These are phyloP conservation scores for Catostomus latipinnis DNA, from an alignment of 2,797 vertebrate genomes.

Conservation along the genomic window DNA sequence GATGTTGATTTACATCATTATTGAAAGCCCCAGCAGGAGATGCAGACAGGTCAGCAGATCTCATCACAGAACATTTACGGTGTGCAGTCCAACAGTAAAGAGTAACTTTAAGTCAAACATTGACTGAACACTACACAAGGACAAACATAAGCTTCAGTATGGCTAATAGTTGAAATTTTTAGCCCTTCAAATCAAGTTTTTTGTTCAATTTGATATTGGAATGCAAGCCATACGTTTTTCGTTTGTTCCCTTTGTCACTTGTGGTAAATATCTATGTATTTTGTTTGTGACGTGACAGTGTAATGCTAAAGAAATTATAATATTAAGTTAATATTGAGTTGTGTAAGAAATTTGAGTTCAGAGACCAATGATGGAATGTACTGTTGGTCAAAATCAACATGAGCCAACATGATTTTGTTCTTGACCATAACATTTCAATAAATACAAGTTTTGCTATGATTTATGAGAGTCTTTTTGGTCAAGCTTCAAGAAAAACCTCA, in stretches of 20 bases:
- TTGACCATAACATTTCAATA: conserved; percentile 2
- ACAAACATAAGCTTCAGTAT: conserved; percentile 26
- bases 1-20: not conserved
- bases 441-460: not conserved
- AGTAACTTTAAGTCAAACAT: conserved; percentile 45
- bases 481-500: not conserved
- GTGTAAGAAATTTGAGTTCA: not conserved
- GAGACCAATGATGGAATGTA: not conserved
- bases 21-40: not conserved
- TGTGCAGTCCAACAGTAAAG: conserved; percentile 29
- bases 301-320: not conserved
- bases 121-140: conserved; percentile 20
- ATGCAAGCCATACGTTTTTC: not conserved
- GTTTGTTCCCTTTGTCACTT: not conserved
- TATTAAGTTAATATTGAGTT: not conserved
- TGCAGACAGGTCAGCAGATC: conserved; percentile 10
- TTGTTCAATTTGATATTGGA: not conserved
- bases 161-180: not conserved
- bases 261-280: not conserved
- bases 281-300: conserved; percentile 2
- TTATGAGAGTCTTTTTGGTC: not conserved
- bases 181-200: not conserved
- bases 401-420: not conserved
- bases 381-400: not conserved
- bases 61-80: conserved; percentile 18